Percentiles rank a stretch among this genome's conserved stretches.
Conservation (phyloP, 2,113 vertebrate species). For the Neomonachus schauinslandi region DNA sequence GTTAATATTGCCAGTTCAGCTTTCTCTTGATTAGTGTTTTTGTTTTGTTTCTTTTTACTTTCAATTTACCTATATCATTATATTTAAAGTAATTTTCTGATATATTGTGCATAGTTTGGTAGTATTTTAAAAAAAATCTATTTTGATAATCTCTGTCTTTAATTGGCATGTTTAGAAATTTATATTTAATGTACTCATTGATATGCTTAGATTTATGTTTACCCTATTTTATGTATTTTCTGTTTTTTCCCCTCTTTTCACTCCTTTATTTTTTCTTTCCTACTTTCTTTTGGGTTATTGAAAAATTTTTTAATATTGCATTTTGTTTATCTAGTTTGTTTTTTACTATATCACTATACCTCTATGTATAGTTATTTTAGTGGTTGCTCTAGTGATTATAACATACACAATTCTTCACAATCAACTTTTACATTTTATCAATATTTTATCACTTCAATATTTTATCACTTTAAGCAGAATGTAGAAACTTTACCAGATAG, state of each 20-base stretch:
- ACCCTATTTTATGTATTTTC: background rate
- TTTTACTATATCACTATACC: background rate
- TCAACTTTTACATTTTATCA: background rate
- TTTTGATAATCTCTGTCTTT: background rate
- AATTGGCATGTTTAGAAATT: background rate
- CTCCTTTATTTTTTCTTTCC: background rate
- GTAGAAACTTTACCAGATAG: background rate
- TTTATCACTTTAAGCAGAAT: background rate
- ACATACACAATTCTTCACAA: background rate
- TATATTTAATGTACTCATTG: background rate
- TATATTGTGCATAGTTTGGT: background rate
- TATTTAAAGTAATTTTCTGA: background rate
- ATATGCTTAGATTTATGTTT: background rate
- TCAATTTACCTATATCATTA: background rate
- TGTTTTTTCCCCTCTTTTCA: background rate
- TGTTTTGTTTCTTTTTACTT: constrained; percentile 7
- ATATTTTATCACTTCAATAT: background rate
- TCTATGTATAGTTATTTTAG: background rate
- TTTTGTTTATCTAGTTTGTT: background rate
- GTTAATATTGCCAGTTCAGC: background rate
- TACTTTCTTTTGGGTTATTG: background rate
- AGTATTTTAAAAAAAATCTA: background rate
- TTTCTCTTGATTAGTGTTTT: background rate
- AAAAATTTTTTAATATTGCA: background rate
- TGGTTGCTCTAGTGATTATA: background rate